These are phyloP conservation scores for Rhinichthys osculus DNA, from an alignment of 2,797 vertebrate species.

Conservation along the genomic window DNA sequence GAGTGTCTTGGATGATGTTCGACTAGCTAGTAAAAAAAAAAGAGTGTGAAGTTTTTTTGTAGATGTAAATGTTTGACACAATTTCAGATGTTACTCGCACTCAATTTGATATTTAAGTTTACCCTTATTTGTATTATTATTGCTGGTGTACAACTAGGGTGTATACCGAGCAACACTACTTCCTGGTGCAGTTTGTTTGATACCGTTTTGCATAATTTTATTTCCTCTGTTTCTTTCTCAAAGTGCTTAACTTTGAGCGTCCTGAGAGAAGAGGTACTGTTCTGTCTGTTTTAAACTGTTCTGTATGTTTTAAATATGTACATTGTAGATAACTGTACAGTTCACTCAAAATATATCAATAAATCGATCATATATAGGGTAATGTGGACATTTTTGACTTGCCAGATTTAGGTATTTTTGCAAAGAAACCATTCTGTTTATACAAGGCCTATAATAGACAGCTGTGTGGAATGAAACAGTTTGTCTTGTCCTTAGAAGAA, in stretches of 20 bases:
- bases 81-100: constrained; percentile 67
- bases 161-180: constrained; percentile 74
- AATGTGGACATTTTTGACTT: constrained; percentile 85
- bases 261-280: constrained; percentile 66
- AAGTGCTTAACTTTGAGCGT: constrained; percentile 57
- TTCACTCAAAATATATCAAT: constrained; percentile 68
- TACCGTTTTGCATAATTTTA: constrained; percentile 40
- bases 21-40: constrained; percentile 3
- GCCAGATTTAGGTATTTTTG: constrained; percentile 87
- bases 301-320: constrained; percentile 72
- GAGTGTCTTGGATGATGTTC: constrained; percentile 10
- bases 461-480: constrained; percentile 23
- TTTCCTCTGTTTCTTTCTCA: constrained; percentile 45
- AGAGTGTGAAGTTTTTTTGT: constrained; percentile 10
- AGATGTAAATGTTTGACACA: constrained; percentile 1
- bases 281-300: constrained; percentile 72
- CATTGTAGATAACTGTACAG: constrained; percentile 85
- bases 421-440: constrained; percentile 70
- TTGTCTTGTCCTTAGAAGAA: constrained; percentile 5
- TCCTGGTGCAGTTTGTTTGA: constrained; percentile 68
- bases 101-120: constrained; percentile 59
- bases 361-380: constrained; percentile 72
- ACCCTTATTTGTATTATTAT: constrained; percentile 60
- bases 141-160: constrained; percentile 28
- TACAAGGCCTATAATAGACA: constrained; percentile 21